A percentile compares a stretch with the other conserved stretches of the same genome.
These are phyloP conservation scores for Tetrapedia diversipes DNA, from an alignment of 2,888 invertebrate species.

Conservation along the genomic window DNA sequence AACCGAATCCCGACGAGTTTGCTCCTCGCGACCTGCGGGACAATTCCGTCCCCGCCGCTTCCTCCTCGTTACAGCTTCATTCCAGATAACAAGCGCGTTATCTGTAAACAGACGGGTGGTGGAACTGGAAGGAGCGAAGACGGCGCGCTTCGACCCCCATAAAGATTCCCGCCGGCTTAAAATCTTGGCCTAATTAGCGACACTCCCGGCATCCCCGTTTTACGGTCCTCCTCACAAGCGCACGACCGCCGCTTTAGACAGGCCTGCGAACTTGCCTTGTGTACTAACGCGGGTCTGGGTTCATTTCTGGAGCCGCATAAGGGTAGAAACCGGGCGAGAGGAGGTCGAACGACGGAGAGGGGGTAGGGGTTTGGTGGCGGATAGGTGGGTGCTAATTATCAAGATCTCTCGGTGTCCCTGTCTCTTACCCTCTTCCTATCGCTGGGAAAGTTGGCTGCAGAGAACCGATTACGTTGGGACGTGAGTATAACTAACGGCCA, in stretches of 20 bases:
- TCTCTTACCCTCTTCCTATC: conserved; percentile 66
- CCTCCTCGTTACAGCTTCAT: conserved; percentile 22
- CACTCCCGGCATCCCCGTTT: conserved; percentile 50
- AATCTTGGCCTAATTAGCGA: conserved; percentile 70
- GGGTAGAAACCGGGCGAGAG: conserved; percentile 2
- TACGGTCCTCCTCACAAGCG: conserved; percentile 43
- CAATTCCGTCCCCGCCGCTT: conserved; percentile 12
- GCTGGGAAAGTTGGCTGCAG: conserved; percentile 69
- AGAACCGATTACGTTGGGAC: conserved; percentile 73
- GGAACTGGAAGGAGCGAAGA: conserved; percentile 29
- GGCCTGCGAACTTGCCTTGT: conserved; percentile 55
- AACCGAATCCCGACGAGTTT: not conserved
- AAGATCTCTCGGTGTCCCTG: conserved; percentile 46
- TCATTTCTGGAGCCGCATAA: conserved; percentile 56
- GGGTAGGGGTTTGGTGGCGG: conserved; percentile 21
- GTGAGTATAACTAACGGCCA: conserved; percentile 69
- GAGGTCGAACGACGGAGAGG: not conserved
- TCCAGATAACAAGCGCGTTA: conserved; percentile 42
- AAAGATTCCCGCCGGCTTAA: conserved; percentile 62
- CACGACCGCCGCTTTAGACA: conserved; percentile 47
- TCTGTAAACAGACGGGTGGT: conserved; percentile 42
- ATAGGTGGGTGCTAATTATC: conserved; percentile 74
- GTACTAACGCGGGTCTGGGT: conserved; percentile 67
- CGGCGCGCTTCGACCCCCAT: conserved; percentile 20
- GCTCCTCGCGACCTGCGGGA: not conserved